Percentiles rank a stretch among this genome's conserved stretches.
Evolutionary conservation across 1,140 invertebrate species (phyloP).

Genomic region (Triops cancriformis): DNA sequence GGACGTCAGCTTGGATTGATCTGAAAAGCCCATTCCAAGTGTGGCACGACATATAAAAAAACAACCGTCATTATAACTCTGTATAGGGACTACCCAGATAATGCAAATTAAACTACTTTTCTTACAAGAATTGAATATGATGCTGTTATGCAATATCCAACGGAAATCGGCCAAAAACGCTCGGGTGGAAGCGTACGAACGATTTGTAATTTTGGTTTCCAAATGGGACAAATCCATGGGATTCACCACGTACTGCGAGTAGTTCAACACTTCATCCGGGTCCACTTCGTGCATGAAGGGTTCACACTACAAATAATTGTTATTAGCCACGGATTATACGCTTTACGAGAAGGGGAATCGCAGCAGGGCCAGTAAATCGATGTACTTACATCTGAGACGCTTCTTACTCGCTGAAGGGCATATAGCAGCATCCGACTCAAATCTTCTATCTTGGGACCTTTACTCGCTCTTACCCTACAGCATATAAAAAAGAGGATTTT

Average conservation of each 20-base stretch:
- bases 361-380: no score
- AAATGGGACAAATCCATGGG: slow-evolving; percentile 73
- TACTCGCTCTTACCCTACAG: slow-evolving; percentile 57
- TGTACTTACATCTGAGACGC: slow-evolving; percentile 56
- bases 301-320: slow-evolving; percentile 36
- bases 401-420: slow-evolving; percentile 62
- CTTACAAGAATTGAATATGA: slow-evolving; percentile 76
- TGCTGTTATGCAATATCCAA: slow-evolving; percentile 87
- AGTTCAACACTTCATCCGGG: slow-evolving; percentile 55
- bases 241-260: slow-evolving; percentile 68
- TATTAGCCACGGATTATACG: no score
- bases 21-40: slow-evolving; percentile 42
- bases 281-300: slow-evolving; percentile 69
- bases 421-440: slow-evolving; percentile 63
- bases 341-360: no score
- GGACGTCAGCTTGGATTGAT: slow-evolving; percentile 64
- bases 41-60: background rate
- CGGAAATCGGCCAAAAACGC: slow-evolving; percentile 79
- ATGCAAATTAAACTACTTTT: background rate
- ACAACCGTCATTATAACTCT: background rate
- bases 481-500: no score
- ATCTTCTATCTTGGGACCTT: slow-evolving; percentile 58
- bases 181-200: slow-evolving; percentile 78
- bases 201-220: slow-evolving; percentile 64
- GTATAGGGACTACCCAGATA: background rate